Evolutionary conservation across 2,888 invertebrate genomes (phyloP).

Genomic region (Bellardia bayeri): DNA sequence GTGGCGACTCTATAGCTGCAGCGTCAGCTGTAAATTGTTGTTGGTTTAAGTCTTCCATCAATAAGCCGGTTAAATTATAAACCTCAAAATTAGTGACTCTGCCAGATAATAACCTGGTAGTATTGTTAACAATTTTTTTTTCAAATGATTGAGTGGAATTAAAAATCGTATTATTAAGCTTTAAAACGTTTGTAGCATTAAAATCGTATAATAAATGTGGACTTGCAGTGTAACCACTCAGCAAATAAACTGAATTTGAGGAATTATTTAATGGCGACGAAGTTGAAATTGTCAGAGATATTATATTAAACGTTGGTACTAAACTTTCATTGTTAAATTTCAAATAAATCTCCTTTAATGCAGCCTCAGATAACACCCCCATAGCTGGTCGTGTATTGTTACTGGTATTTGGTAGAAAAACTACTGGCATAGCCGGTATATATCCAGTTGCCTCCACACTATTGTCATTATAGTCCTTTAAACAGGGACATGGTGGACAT

Average conservation of each 20-base stretch:
- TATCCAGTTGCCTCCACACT: neutral
- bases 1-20: neutral
- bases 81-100: constrained; percentile 7
- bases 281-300: neutral
- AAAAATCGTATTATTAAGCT: too few species aligned
- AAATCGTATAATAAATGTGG: neutral
- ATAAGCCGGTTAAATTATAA: neutral
- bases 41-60: neutral
- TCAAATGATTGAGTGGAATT: neutral
- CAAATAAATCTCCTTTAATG: neutral
- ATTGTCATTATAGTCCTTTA: neutral
- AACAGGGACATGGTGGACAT: constrained; percentile 62
- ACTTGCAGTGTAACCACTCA: neutral
- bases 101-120: neutral
- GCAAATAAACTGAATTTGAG: neutral
- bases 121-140: neutral
- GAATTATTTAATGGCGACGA: neutral
- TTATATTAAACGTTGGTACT: neutral
- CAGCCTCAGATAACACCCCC: neutral
- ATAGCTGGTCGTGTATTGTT: neutral
- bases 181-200: neutral
- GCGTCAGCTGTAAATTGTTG: neutral
- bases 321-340: neutral
- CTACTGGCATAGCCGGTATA: constrained; percentile 4
- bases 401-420: neutral